A percentile compares a stretch with the other conserved stretches of the same genome.
Evolutionary conservation across 2,113 vertebrate species (phyloP).

Genomic region (Kobus ellipsiprymnus): DNA sequence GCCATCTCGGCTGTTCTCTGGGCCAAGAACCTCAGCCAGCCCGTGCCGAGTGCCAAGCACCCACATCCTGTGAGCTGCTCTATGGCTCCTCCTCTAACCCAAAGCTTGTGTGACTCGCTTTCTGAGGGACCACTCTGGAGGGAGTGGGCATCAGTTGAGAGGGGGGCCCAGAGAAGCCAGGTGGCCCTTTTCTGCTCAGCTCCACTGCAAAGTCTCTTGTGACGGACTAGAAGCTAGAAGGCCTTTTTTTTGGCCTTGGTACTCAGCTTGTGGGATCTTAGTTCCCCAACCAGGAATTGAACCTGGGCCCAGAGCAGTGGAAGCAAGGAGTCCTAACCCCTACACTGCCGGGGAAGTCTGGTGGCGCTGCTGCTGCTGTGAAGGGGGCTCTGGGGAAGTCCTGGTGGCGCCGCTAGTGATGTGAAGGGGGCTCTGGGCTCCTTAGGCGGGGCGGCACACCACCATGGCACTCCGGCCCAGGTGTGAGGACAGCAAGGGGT

Average conservation of each 20-base stretch:
- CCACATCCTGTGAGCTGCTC: background rate
- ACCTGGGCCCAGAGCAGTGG: background rate
- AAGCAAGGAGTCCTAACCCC: background rate
- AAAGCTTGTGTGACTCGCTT: fast-evolving
- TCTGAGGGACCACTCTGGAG: too few species aligned
- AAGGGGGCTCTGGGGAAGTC: background rate
- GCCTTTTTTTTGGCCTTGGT: background rate
- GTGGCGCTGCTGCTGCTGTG: fast-evolving
- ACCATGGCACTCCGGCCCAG: background rate
- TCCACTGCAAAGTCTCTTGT: background rate
- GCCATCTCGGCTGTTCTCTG: too few species aligned
- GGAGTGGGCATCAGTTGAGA: fast-evolving
- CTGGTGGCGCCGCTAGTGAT: fast-evolving
- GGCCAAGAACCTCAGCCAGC: background rate
- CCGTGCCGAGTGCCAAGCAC: background rate
- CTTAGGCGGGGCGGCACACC: background rate
- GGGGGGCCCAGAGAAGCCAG: fast-evolving
- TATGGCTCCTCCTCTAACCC: fast-evolving
- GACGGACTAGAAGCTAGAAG: too few species aligned
- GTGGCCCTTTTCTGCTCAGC: background rate
- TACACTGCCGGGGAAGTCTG: background rate
- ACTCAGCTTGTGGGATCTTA: background rate
- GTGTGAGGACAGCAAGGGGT: fast-evolving
- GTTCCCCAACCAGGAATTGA: background rate
- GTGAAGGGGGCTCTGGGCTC: background rate